Conservation (phyloP, 2,113 vertebrate genomes). For the Zosterops japonicus region DNA sequence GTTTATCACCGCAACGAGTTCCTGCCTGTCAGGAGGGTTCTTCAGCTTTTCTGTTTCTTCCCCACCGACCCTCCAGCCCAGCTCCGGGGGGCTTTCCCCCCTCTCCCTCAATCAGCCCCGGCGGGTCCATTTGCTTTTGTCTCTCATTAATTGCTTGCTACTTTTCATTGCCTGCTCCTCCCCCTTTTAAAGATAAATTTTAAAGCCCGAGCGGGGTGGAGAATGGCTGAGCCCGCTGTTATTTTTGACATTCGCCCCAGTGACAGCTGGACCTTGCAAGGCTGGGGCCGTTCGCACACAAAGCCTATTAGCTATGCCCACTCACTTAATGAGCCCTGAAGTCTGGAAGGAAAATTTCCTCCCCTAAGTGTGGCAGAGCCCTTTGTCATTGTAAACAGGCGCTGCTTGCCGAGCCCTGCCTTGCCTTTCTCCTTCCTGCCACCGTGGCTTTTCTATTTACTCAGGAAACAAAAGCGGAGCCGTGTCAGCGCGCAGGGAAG, state of each 20-base stretch:
- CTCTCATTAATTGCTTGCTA: constrained; percentile 71
- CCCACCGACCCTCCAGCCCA: neutral
- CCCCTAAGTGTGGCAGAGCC: constrained; percentile 90
- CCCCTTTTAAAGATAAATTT: constrained; percentile 51
- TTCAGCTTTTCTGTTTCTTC: neutral
- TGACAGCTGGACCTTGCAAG: constrained; percentile 87
- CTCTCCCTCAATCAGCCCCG: constrained; percentile 3
- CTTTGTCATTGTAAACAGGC: constrained; percentile 92
- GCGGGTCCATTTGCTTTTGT: constrained; percentile 73
- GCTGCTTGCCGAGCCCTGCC: constrained; percentile 81
- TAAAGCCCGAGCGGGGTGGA: neutral
- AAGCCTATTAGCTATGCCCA: constrained; percentile 92
- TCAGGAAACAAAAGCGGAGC: constrained; percentile 69
- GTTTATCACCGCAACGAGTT: neutral
- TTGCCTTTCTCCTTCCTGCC: constrained; percentile 63
- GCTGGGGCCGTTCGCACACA: constrained; percentile 73
- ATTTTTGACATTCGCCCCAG: constrained; percentile 80
- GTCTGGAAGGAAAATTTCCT: constrained; percentile 84
- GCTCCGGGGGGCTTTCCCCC: neutral
- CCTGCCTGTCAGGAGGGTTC: neutral
- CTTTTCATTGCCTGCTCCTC: constrained; percentile 59
- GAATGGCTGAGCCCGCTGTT: constrained; percentile 57
- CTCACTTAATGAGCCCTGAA: constrained; percentile 86
- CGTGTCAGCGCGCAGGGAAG: constrained; percentile 9
- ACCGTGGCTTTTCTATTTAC: constrained; percentile 73